phyloP scores from a whole-genome alignment of 35 echinoderm and acorn worm genomes.

The Ophiothrix spiculata region DNA sequence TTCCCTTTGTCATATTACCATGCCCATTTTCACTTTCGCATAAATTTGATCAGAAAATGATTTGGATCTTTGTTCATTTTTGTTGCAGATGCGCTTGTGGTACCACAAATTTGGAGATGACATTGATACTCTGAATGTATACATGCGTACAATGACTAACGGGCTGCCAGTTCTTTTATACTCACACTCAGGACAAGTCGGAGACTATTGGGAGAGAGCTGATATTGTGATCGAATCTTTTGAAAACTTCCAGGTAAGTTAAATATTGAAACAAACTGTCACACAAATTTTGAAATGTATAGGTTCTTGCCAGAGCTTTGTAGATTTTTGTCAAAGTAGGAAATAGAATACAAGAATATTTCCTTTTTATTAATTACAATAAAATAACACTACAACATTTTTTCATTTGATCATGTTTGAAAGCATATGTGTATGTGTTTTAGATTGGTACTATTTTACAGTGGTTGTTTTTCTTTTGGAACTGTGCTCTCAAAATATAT shows the following conservation, averaged over 20 bases:
- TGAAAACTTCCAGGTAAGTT: slow-evolving; percentile 28
- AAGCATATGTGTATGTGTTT: too few relatives aligned
- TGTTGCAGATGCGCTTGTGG: slow-evolving; percentile 61
- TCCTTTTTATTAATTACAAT: too few relatives aligned
- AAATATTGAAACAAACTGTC: background rate
- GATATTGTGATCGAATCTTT: slow-evolving; percentile 6
- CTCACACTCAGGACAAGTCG: slow-evolving; percentile 26
- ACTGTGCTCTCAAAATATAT: background rate
- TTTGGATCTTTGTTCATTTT: background rate
- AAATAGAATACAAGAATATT: too few relatives aligned
- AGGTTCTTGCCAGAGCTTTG: too few relatives aligned
- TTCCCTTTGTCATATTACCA: too few relatives aligned
- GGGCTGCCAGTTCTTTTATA: slow-evolving; percentile 48
- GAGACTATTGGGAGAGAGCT: slow-evolving; percentile 47
- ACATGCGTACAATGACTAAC: slow-evolving; percentile 68
- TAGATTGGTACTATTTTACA: too few relatives aligned
- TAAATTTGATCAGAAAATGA: too few relatives aligned
- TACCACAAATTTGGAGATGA: slow-evolving; percentile 75
- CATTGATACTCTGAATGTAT: slow-evolving; percentile 67
- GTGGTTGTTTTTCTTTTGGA: background rate
- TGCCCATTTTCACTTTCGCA: too few relatives aligned
- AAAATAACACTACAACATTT: too few relatives aligned
- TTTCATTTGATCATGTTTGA: too few relatives aligned
- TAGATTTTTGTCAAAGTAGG: too few relatives aligned
- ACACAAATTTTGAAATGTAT: too few relatives aligned